Conservation (phyloP, 2,797 vertebrate genomes). For the Danionella dracula region DNA sequence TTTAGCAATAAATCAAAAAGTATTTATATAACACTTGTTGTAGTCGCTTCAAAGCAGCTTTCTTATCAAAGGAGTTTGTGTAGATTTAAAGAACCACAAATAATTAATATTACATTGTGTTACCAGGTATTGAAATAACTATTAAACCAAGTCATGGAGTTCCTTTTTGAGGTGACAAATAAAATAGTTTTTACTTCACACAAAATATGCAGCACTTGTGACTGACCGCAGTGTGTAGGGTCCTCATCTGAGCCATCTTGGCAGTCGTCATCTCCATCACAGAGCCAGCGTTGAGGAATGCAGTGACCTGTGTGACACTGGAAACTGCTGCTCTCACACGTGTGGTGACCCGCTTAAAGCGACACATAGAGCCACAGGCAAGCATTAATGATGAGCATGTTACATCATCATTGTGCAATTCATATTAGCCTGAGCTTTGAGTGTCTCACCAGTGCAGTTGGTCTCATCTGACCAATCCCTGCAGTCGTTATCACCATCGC, state of each 20-base stretch:
- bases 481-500: conserved; percentile 96
- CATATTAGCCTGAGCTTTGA: not conserved
- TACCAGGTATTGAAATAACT: too few species aligned
- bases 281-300: conserved; percentile 93
- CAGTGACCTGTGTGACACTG: conserved; percentile 94
- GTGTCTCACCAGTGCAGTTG: conserved; percentile 85
- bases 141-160: too few species aligned
- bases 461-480: conserved; percentile 95
- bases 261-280: conserved; percentile 91
- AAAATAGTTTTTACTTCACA: not conserved
- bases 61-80: too few species aligned
- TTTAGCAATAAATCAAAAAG: too few species aligned
- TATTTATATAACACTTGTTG: too few species aligned
- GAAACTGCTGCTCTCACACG: conserved; percentile 91
- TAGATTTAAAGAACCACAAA: too few species aligned
- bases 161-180: too few species aligned
- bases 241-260: conserved; percentile 93
- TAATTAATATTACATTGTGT: too few species aligned
- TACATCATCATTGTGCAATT: not conserved
- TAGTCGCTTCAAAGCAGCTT: too few species aligned
- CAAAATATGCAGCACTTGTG: not conserved
- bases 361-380: conserved; percentile 7
- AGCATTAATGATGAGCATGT: not conserved
- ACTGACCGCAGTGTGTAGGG: conserved; percentile 74
- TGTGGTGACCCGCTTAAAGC: conserved; percentile 81